Evolutionary conservation across 2,797 vertebrate species (phyloP), one percentile per base, ranked within the genome.

Genomic region (Acanthornis magna): DNA sequence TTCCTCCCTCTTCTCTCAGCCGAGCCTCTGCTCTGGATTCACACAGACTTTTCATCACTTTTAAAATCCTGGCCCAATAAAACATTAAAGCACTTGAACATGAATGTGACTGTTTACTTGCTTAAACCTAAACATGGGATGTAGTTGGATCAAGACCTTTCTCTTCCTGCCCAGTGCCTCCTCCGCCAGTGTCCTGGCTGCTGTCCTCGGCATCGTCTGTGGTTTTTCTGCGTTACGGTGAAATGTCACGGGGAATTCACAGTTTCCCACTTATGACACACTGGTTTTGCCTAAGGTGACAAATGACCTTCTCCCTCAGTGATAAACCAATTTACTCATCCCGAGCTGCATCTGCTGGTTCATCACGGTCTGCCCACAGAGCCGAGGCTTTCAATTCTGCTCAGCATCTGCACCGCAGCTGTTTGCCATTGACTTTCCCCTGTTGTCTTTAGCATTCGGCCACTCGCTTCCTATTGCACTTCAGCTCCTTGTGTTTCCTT

Each of bases 41-140:
- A 57, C 70, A 70, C 83, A 95, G 90, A 43, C 90, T 78, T 96
- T 94, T 96, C 91, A 89, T 76, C 94, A 95, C 96, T 95, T 92
- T 54, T 51, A 21, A 93, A 95, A 82, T 87, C 80, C 80, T 87
- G 63, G 67, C 67, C 80, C 89, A 91, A 88, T 91, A 90, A 96
- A 91, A 82, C 94, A 94, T 85, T 87, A 94, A 91, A 91, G 86
- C 71, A 89, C 71, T 95, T 91, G 93, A 95, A 84, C 61, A 65
- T 79, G 91, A 92, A 87, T 91, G 88, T 57, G 72, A 45, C 61
- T 91, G 84, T 95, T 94, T 95, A 95, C 90, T 95, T 72, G 72
- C 74, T 96, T 61, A 93, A 85, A 75, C 45, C 80, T 94, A 96
- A 97, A 95, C 89, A 90, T 25, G 95, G 58, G 55, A 91, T 34